Conservation (phyloP, 2,113 vertebrate genomes). For the Cairina moschata region DNA sequence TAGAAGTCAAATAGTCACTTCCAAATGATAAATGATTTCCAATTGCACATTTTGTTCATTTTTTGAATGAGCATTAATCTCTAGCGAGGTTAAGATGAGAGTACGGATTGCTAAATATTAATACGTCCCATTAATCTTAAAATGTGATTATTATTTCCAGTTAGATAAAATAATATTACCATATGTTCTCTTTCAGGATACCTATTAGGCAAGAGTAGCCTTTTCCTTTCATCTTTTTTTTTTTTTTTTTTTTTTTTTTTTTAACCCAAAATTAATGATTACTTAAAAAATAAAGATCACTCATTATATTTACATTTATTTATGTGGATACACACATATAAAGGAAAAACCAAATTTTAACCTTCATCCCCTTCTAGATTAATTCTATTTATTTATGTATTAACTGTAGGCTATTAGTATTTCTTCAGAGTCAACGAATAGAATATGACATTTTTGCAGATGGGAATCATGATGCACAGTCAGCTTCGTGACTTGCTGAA, state of each 20-base stretch:
- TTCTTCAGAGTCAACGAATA: not conserved
- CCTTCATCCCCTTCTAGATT: not conserved
- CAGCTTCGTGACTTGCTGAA: not conserved
- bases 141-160: constrained; percentile 2
- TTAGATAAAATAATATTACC: constrained; percentile 19
- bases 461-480: not conserved
- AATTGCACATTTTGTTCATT: constrained; percentile 18
- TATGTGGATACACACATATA: no score
- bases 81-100: not conserved
- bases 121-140: constrained; percentile 11
- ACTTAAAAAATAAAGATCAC: not conserved
- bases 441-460: not conserved
- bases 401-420: not conserved
- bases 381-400: not conserved
- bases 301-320: not conserved
- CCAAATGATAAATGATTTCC: constrained; percentile 5
- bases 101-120: constrained; percentile 1
- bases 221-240: not conserved
- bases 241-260: not conserved
- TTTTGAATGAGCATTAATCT: constrained; percentile 24
- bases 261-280: not conserved
- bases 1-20: not conserved
- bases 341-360: not conserved
- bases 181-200: not conserved
- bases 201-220: not conserved